These are phyloP conservation scores for Siphlonurus alternatus DNA, from an alignment of 2,888 invertebrate genomes.

Conservation along the genomic window DNA sequence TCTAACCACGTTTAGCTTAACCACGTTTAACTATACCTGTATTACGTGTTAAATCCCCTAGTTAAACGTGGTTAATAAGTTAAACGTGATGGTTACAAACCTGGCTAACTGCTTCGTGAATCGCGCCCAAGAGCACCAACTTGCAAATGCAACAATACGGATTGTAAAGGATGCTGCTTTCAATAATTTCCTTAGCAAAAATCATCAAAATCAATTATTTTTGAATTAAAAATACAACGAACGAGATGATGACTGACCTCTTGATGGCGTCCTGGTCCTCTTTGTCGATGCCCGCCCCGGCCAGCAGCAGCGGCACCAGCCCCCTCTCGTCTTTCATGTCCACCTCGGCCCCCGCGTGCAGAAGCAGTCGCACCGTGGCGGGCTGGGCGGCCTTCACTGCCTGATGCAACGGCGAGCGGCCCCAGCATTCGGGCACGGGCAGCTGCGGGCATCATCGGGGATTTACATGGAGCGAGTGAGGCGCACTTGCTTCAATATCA, in stretches of 20 bases:
- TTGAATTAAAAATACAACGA: no score
- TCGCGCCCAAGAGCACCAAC: no score
- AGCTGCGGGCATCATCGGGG: constrained; percentile 20
- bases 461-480: not conserved
- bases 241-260: constrained; percentile 21
- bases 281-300: constrained; percentile 20
- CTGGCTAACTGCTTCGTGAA: no score
- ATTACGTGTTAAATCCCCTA: no score
- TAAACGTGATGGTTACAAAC: no score
- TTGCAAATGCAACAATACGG: no score
- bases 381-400: constrained; percentile 25
- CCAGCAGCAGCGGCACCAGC: constrained; percentile 25
- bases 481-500: no score
- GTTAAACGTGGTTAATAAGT: no score
- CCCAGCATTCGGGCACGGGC: constrained; percentile 22
- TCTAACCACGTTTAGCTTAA: no score
- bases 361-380: constrained; percentile 21
- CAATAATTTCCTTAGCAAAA: not conserved
- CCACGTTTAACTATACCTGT: no score
- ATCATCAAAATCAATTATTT: not conserved
- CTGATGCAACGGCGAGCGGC: constrained; percentile 25
- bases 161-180: no score
- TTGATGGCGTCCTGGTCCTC: constrained; percentile 21
- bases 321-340: constrained; percentile 24
- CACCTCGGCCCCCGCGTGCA: constrained; percentile 22